Evolutionary conservation across 2,797 vertebrate species (phyloP), one percentile per base, ranked within the genome.

Genomic region (Pangasius djambal): DNA sequence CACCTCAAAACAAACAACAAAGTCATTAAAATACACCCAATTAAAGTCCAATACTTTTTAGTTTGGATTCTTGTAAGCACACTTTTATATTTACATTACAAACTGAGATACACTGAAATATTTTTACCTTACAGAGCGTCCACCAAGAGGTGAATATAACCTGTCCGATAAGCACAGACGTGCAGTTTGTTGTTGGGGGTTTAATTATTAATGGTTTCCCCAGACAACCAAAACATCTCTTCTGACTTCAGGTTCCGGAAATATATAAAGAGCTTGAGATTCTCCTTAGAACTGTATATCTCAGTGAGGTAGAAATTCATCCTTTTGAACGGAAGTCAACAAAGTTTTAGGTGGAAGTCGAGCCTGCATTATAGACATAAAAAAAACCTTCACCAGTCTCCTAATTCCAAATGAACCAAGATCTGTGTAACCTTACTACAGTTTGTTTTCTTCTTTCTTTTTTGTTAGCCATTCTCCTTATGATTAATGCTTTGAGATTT

Each of bases 11-110:
- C 12, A n/a, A 67, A 31, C n/a, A 67, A 31, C 63, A 65, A n/a
- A 65, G 65, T 67, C n/a, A 13, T n/a, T 67, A 16, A 70, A 70
- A 37, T 18, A 70, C 4, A 31, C n/a, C 65, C 65, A 65, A n/a
- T 65, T n/a, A 15, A 69, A 65, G 63, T n/a, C 28, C 28, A 65
- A 28, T 67, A 67, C 65, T 6, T 13, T 6, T 67, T 12, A 15
- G 65, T 67, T 67, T 67, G n/a, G n/a, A n/a, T 67, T 67, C 65
- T 67, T 67, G 10, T n/a, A 67, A 67, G 65, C 65, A 67, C 65
- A 13, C 2, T 70, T 70, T 18, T 70, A 16, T 18, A 31, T 13
- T 31, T 31, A 13, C 65, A 69, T 16, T 69, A 69, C n/a, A 34
- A 16, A 16, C 12, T 18, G 6, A 37, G 67, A 70, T 34, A 7